Conservation (phyloP, 2,113 vertebrate species). For the Poecilia latipinna region DNA sequence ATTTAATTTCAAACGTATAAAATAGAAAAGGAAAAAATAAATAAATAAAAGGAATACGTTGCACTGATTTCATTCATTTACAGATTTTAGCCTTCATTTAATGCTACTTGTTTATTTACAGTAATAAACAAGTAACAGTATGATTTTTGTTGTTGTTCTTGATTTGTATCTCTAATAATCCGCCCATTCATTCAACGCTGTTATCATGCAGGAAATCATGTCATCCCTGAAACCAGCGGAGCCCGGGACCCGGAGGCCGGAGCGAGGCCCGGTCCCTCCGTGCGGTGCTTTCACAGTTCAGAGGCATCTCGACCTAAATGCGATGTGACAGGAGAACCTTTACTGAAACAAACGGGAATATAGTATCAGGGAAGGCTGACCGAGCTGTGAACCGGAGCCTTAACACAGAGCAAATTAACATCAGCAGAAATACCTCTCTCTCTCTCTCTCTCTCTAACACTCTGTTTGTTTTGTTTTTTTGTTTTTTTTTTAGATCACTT, state of each 20-base stretch:
- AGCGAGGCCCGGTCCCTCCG: slow-evolving; percentile 57
- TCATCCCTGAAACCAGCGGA: not conserved
- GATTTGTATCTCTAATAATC: not conserved
- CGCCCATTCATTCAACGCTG: not conserved
- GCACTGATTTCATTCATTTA: not conserved
- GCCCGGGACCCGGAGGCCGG: slow-evolving; percentile 54
- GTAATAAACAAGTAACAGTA: no score
- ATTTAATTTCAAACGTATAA: not conserved
- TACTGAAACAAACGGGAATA: slow-evolving; percentile 87
- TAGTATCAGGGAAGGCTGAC: slow-evolving; percentile 93
- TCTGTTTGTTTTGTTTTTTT: no score
- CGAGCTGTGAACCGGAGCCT: slow-evolving; percentile 85
- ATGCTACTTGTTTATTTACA: not conserved
- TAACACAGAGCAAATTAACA: slow-evolving; percentile 93
- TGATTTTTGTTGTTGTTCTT: not conserved
- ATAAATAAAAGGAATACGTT: not conserved
- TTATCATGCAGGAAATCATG: slow-evolving; percentile 2
- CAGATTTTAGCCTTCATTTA: not conserved
- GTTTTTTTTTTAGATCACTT: slow-evolving; percentile 73
- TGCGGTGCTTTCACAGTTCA: slow-evolving; percentile 88
- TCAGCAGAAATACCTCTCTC: slow-evolving; percentile 80
- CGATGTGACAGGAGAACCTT: slow-evolving; percentile 87
- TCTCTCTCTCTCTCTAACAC: no score
- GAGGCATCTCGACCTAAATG: slow-evolving; percentile 79
- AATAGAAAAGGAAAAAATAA: no score